Base-by-base conservation (phyloP, 1,140 invertebrate genomes). In the Bombus sylvicola region DNA sequence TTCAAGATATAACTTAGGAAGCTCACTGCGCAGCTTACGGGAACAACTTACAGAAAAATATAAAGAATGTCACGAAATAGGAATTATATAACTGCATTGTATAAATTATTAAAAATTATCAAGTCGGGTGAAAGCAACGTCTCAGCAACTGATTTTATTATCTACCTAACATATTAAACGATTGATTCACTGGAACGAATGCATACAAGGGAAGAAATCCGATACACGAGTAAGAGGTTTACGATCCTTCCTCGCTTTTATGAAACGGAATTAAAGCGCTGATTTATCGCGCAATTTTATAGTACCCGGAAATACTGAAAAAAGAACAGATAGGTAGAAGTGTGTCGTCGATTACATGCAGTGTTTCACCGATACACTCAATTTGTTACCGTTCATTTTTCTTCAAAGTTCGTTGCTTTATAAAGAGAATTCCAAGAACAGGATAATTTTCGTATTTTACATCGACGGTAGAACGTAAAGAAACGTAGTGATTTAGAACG, bases 171-270 rank as follows among this genome's bases (percentile, higher is more conserved):
- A 43, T 75, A 43, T 81, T 74, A 82, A 75, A 82, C 47, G 71
- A 31, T n/a, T 22, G 13, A 6, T 22, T 59, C 57, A 2, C 57
- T 10, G 13, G 28, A 15, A 57, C 10, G 39, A 22, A 18, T n/a
- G 34, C n/a, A 6, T 22, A 28, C 13, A 69, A 15, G 53, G 68
- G 12, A 47, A 74, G 3, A 81, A 74, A 39, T 28, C 69, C 57
- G 53, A 81, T 81, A 74, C 72, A 37, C 72, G 47, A 53, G 53
- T 74, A 81, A 81, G 80, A 81, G 80, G 80, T 81, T 81, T 81
- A 81, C 39, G 53, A 64, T 43, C 25, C 57, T 62, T 81, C 43
- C n/a, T 81, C 69, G 41, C 80, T 57, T 39, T 74, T 74, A 81
- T 64, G 80, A 57, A 81, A 81, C 68, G n/a, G n/a, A 81, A 74